A percentile compares a stretch with the other conserved stretches of the same genome.
phyloP scores from a whole-genome alignment of 35 echinoderm and acorn worm genomes.

The Holothuria glaberrima region DNA sequence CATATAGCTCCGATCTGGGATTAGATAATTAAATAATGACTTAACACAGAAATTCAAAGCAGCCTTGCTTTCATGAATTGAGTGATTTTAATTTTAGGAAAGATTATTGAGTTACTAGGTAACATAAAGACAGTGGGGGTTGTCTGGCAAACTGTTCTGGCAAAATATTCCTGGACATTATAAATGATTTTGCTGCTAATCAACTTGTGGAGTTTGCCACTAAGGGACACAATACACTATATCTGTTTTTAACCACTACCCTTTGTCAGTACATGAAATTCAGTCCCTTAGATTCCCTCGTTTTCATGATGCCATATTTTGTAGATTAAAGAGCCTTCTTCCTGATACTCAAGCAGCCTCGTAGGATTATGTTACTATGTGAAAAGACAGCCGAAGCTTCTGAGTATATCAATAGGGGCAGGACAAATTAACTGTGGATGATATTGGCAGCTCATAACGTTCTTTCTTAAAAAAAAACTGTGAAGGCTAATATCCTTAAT shows the following conservation, averaged over 20 bases:
- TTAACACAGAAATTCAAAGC: background rate
- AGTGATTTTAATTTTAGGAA: slow-evolving; percentile 16
- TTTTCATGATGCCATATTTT: background rate
- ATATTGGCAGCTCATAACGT: no score
- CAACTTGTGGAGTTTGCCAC: background rate
- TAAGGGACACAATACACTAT: background rate
- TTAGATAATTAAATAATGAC: background rate
- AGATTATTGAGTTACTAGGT: background rate
- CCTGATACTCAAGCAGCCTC: background rate
- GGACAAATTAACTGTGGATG: no score
- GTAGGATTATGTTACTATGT: background rate
- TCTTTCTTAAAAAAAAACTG: no score
- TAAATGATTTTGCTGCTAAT: background rate
- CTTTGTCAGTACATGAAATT: background rate
- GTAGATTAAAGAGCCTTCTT: background rate
- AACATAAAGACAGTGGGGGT: background rate
- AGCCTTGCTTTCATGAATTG: background rate
- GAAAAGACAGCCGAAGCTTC: no score
- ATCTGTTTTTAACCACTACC: background rate
- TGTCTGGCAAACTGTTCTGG: background rate
- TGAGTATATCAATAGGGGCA: no score
- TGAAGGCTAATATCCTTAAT: no score
- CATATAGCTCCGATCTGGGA: background rate
- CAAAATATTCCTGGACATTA: background rate
- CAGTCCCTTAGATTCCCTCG: background rate